Base-by-base conservation (phyloP, 2,113 vertebrate species). In the Pelusios castaneus region DNA sequence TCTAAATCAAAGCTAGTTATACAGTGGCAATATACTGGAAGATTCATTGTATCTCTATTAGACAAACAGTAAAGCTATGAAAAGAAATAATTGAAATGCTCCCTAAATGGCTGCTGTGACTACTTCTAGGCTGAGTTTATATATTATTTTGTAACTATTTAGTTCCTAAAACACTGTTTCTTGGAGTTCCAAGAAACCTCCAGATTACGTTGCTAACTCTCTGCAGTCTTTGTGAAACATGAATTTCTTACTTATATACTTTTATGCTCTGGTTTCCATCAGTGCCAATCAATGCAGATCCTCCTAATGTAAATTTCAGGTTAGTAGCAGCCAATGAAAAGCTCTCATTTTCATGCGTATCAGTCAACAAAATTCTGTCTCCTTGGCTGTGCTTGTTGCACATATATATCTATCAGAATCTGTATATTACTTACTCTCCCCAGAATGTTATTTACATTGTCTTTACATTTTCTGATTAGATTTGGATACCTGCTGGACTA, bases 401-500 rank as follows among this genome's bases (percentile, higher is more conserved):
- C 85, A n/a, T 56, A 38, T 81, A 55, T 25, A 81, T 52, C 43
- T 80, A 11, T 55, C 70, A 17, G 2, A 45, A 49, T 38, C 27
- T 1, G 0, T 13, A 1, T 70, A 51, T 87, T 89, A 29, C 80
- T n/a, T 70, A 70, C 22, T 24, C 19, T 4, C 34, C 21, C 16
- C 51, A 25, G 29, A 41, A 45, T 82, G 25, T n/a, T 81, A 22
- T 34, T 22, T 81, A 75, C 7, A 82, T 45, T 89, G n/a, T 75
- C 2, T 80, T 82, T 49, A 82, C 4, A 45, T 79, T 24, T 87
- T 93, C 34, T 12, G 14, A 55, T 75, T 84, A 12, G 43, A 51
- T 92, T 95, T 97, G 88, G 95, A 45, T 98, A 99, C 99, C 99
- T 99, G 99, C 99, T 97, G 99, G 99, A 97, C 99, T 99, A 94